Evolutionary conservation across 2,797 vertebrate species (phyloP), one percentile per base, ranked within the genome.

Genomic region (Bradypodion ventrale): DNA sequence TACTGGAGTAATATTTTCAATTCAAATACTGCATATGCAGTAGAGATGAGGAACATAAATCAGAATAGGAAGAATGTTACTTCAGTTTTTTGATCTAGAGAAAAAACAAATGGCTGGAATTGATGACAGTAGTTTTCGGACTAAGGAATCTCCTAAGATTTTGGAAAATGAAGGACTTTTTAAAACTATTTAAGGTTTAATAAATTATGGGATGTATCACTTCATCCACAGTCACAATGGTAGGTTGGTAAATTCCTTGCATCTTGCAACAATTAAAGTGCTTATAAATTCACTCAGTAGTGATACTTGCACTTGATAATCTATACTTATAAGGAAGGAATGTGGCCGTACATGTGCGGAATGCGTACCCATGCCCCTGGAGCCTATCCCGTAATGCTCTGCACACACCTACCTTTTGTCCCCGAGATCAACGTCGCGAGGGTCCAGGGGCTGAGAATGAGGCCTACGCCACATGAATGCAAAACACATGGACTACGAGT

Each of bases 1-100:
- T 81, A 76, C 85, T 75, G 82, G 83, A 70, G 84, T 79, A 86
- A 60, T 73, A 60, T 35, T 62, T 35, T 32, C 40, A 66, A 49
- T 77, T n/a, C 44, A n/a, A 66, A 49, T 65, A n/a, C n/a, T n/a
- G n/a, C n/a, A 1, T 15, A 27, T 56, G 29, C 23, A 40, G 75
- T 59, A 72, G 87, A 92, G 10, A 37, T 40, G 77, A 78, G 29
- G 27, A 65, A 40, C 1, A 60, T 35, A 44, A 5, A 3, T 2
- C 21, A 75, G 46, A 10, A 23, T 8, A 46, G n/a, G 25, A 79
- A 78, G 23, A 29, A 29, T 37, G 29, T 40, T 23, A 15, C 27
- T 68, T 35, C 15, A 23, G n/a, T n/a, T 52, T 81, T 52, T 52
- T 21, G 6, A 6, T 27, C 40, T 44, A 8, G 23, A 25, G 60